A percentile compares a stretch with the other conserved stretches of the same genome.
These are phyloP conservation scores for Horisme vitalbata DNA, from an alignment of 2,888 invertebrate genomes.

Conservation along the genomic window DNA sequence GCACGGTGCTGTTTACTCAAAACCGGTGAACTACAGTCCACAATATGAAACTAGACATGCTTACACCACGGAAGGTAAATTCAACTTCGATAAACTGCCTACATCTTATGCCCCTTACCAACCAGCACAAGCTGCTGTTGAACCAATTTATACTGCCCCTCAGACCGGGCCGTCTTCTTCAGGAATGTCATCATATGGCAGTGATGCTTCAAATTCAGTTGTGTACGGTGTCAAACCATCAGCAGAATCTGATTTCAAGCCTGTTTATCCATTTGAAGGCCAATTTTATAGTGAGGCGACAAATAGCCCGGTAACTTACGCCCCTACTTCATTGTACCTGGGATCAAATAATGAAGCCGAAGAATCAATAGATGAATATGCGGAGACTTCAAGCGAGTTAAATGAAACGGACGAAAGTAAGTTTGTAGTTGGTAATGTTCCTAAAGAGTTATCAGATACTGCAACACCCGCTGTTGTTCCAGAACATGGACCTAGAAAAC, in stretches of 20 bases:
- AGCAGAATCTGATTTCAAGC: conserved; percentile 71
- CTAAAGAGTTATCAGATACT: conserved; percentile 80
- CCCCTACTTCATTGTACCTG: conserved; percentile 75
- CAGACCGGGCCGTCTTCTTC: conserved; percentile 61
- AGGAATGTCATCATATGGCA: conserved; percentile 60
- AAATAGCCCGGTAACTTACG: conserved; percentile 63
- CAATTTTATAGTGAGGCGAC: conserved; percentile 72
- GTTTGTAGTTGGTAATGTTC: conserved; percentile 86
- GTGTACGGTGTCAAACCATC: conserved; percentile 74
- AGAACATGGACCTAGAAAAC: conserved; percentile 85
- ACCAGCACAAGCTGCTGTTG: conserved; percentile 57
- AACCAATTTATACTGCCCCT: conserved; percentile 72
- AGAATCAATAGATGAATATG: conserved; percentile 57
- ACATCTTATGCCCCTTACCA: conserved; percentile 57
- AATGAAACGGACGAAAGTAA: conserved; percentile 66
- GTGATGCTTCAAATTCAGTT: conserved; percentile 63
- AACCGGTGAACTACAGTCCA: conserved; percentile 63
- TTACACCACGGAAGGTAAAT: conserved; percentile 68
- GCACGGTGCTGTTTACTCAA: conserved; percentile 73
- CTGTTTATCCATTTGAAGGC: conserved; percentile 72
- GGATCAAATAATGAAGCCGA: conserved; percentile 69
- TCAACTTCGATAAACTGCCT: conserved; percentile 58
- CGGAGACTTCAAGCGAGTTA: conserved; percentile 48
- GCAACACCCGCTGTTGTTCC: conserved; percentile 84
- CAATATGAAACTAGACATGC: conserved; percentile 72